A percentile compares a stretch with the other conserved stretches of the same genome.
Evolutionary conservation across 2,797 vertebrate genomes (phyloP).

Genomic region (Amniataba percoides): DNA sequence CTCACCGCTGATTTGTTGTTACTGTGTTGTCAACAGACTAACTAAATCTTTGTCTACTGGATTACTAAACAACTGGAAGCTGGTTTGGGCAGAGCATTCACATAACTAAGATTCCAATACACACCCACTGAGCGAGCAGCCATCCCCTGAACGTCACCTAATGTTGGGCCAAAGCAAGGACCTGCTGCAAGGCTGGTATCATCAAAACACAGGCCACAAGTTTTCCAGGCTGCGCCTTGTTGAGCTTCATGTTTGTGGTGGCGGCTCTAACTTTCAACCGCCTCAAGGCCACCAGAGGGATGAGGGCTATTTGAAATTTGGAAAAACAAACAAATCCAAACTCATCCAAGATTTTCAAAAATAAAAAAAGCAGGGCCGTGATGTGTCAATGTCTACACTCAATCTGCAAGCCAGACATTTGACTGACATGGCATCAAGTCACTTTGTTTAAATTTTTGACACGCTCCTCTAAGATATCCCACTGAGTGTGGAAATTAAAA

Average conservation of each 20-base stretch:
- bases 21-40: neutral
- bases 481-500: no score
- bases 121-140: conserved; percentile 38
- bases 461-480: no score
- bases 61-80: conserved; percentile 10
- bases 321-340: neutral
- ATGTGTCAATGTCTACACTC: neutral
- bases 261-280: neutral
- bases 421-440: neutral
- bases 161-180: conserved; percentile 22
- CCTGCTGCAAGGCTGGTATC: conserved; percentile 11
- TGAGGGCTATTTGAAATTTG: neutral
- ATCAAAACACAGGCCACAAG: conserved; percentile 2
- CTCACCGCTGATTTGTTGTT: neutral
- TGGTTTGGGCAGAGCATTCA: conserved; percentile 46
- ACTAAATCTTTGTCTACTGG: neutral
- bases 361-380: neutral
- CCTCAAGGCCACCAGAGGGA: neutral
- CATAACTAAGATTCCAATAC: conserved; percentile 61
- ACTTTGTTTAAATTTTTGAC: conserved; percentile 17
- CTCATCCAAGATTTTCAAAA: neutral
- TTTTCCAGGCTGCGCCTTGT: conserved; percentile 16
- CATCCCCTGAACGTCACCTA: neutral
- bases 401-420: conserved; percentile 6
- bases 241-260: conserved; percentile 11